Conservation (phyloP, 2,113 vertebrate species). For the Dascyllus trimaculatus region DNA sequence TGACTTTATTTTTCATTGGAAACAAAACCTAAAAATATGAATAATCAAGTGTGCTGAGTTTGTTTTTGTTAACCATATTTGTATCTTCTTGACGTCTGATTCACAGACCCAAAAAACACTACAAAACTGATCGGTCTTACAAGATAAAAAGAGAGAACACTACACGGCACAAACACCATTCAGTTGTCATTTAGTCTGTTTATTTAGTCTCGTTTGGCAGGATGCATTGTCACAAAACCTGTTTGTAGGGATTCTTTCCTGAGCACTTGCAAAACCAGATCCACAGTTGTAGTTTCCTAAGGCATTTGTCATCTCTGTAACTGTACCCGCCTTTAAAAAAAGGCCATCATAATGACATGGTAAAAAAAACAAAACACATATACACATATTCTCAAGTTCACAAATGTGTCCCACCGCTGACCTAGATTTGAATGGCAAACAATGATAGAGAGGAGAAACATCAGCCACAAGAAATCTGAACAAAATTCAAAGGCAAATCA, state of each 20-base stretch:
- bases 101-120: neutral
- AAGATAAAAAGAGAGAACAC: slow-evolving; percentile 2
- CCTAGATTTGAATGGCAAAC: neutral
- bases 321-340: neutral
- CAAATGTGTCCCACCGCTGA: neutral
- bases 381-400: no score
- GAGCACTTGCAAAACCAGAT: slow-evolving; percentile 35
- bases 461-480: neutral
- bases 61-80: neutral
- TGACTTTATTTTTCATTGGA: no score
- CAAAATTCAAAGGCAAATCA: neutral
- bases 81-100: no score
- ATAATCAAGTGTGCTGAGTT: neutral
- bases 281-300: neutral
- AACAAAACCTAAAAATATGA: neutral
- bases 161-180: neutral
- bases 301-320: neutral
- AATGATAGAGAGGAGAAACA: neutral
- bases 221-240: slow-evolving; percentile 29
- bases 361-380: no score
- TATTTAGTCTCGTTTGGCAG: neutral
- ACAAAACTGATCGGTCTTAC: neutral
- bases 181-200: neutral
- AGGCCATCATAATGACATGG: no score
- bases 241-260: slow-evolving; percentile 38